phyloP scores from a whole-genome alignment of 2,888 invertebrate genomes.

The Ophion costatus region DNA sequence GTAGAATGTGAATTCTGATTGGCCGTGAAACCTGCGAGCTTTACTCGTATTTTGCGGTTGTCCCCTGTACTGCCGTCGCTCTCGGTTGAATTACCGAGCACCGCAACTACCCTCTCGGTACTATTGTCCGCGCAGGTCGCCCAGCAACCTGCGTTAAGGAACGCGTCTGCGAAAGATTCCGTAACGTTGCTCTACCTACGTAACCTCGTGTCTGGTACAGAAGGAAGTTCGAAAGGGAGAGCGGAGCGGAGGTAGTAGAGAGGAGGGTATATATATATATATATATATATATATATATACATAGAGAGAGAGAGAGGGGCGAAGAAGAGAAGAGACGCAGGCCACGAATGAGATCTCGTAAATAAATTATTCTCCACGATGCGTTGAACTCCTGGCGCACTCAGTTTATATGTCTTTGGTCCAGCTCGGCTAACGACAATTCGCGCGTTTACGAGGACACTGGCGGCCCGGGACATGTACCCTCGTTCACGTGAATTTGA shows the following conservation, averaged over 20 bases:
- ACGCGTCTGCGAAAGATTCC: constrained; percentile 13
- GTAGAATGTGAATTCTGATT: constrained; percentile 41
- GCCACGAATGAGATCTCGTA: constrained; percentile 70
- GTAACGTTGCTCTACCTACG: constrained; percentile 5
- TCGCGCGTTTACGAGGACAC: constrained; percentile 41
- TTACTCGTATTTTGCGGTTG: constrained; percentile 19
- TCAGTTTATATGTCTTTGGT: constrained; percentile 16
- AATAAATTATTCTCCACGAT: constrained; percentile 72
- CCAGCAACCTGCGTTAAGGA: not conserved
- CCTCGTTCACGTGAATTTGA: not conserved
- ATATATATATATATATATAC: not conserved
- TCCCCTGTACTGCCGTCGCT: constrained; percentile 5
- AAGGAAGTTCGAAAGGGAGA: not conserved
- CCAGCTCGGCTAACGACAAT: constrained; percentile 31
- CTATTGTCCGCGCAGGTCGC: not conserved
- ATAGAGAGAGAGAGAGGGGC: not conserved
- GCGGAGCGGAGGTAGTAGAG: not conserved
- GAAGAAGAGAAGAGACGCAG: not conserved
- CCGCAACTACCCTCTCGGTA: not conserved
- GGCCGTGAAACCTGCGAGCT: constrained; percentile 53
- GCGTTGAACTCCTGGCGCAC: constrained; percentile 31
- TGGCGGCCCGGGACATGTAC: not conserved
- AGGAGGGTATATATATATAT: not conserved
- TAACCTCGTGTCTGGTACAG: not conserved
- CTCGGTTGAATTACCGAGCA: constrained; percentile 1